Evolutionary conservation across 1,140 invertebrate genomes (phyloP).

Genomic region (Leptinotarsa texana): DNA sequence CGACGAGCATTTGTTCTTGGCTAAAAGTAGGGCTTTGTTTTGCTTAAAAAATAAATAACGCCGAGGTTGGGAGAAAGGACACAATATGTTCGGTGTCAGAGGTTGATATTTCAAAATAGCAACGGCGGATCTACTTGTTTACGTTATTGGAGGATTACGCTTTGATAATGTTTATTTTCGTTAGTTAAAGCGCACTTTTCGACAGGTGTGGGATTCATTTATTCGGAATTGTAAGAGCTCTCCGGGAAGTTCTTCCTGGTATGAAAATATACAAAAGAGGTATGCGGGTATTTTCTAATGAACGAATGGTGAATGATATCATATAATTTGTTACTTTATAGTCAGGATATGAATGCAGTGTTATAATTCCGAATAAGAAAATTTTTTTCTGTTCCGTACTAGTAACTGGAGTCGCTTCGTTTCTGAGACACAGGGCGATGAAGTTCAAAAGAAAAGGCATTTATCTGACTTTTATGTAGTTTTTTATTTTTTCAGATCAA

Average conservation of each 20-base stretch:
- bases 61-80: slow-evolving; percentile 23
- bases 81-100: slow-evolving; percentile 23
- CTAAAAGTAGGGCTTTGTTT: slow-evolving; percentile 32
- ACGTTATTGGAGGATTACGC: slow-evolving; percentile 16
- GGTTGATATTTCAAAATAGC: slow-evolving; percentile 25
- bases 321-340: too few species aligned
- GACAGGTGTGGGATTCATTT: slow-evolving; percentile 5
- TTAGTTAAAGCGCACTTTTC: slow-evolving; percentile 8
- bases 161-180: slow-evolving; percentile 25
- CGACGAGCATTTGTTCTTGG: slow-evolving; percentile 29
- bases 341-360: too few species aligned
- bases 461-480: too few species aligned
- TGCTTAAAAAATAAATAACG: slow-evolving; percentile 30
- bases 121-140: slow-evolving; percentile 27
- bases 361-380: too few species aligned
- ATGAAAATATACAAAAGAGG: not conserved
- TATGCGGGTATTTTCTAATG: not conserved
- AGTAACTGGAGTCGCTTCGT: too few species aligned
- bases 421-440: too few species aligned
- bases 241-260: slow-evolving; percentile 2
- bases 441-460: too few species aligned
- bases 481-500: too few species aligned
- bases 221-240: slow-evolving; percentile 1
- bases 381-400: too few species aligned
- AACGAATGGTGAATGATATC: too few species aligned